A percentile compares a stretch with the other conserved stretches of the same genome.
Evolutionary conservation across 2,113 vertebrate genomes (phyloP).

Genomic region (Zosterops hypoxanthus): DNA sequence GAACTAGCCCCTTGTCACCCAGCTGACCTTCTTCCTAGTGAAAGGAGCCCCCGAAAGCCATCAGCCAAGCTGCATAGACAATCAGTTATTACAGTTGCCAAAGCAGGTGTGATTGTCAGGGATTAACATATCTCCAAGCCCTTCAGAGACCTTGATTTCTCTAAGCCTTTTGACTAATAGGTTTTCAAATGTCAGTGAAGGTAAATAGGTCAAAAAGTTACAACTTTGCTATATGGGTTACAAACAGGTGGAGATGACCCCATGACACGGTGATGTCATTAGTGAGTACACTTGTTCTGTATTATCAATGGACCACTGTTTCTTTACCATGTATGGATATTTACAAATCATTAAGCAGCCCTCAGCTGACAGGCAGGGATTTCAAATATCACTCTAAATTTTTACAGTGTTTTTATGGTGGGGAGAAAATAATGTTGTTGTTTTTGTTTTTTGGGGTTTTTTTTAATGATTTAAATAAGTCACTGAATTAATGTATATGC

Average conservation of each 20-base stretch:
- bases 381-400: conserved; percentile 15
- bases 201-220: conserved; percentile 86
- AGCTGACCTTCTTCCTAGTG: conserved; percentile 76
- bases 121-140: conserved; percentile 82
- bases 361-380: conserved; percentile 9
- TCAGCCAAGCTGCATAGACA: conserved; percentile 82
- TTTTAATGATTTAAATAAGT: not conserved
- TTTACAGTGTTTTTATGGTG: not conserved
- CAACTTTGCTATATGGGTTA: conserved; percentile 73
- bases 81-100: conserved; percentile 90
- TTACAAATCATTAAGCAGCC: conserved; percentile 53
- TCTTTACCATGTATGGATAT: conserved; percentile 62
- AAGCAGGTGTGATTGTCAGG: conserved; percentile 85
- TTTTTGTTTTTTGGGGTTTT: not conserved
- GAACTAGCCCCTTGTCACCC: conserved; percentile 74
- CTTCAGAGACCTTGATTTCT: conserved; percentile 73
- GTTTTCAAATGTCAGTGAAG: conserved; percentile 81
- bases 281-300: conserved; percentile 71
- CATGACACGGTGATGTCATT: conserved; percentile 73
- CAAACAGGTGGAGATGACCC: conserved; percentile 83
- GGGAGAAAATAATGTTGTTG: not conserved
- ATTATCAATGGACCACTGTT: conserved; percentile 70
- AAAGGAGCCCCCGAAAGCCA: conserved; percentile 75
- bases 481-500: not conserved
- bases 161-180: conserved; percentile 80